Conservation (phyloP, 2,113 vertebrate genomes). For the Salvelinus namaycush region DNA sequence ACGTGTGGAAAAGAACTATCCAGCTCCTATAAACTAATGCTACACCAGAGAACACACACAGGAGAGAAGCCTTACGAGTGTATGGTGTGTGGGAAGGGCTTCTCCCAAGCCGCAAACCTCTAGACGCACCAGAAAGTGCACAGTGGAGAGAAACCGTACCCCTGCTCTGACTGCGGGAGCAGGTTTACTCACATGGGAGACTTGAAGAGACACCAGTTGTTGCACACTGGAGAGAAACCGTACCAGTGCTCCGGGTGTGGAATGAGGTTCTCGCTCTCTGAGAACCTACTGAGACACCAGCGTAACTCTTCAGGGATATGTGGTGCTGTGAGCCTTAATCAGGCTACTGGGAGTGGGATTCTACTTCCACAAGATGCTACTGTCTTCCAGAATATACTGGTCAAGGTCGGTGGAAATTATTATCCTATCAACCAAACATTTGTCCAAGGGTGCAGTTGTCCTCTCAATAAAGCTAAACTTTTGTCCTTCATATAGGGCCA, state of each 20-base stretch:
- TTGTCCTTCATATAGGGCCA: no score
- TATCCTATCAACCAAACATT: background rate
- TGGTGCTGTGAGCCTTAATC: constrained; percentile 16
- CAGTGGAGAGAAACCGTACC: constrained; percentile 3
- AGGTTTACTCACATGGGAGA: constrained; percentile 23
- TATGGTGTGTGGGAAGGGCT: no score
- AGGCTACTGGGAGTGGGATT: background rate
- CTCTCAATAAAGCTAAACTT: no score
- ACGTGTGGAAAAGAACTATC: no score
- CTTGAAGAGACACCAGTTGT: constrained; percentile 24
- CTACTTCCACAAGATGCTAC: background rate
- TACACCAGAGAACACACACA: no score
- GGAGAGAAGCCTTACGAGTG: no score
- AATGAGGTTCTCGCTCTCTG: background rate
- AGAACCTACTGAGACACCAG: constrained; percentile 22
- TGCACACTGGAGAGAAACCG: constrained; percentile 13
- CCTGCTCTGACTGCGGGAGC: constrained; percentile 24
- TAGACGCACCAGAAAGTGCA: no score
- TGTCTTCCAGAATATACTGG: background rate
- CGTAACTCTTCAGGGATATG: constrained; percentile 6
- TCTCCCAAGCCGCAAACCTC: no score
- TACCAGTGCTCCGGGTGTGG: constrained; percentile 24
- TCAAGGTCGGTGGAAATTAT: background rate
- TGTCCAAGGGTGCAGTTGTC: no score
- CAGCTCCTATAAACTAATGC: no score